A percentile compares a stretch with the other conserved stretches of the same genome.
These are phyloP conservation scores for Notodonta ziczac DNA, from an alignment of 2,888 invertebrate species.

Conservation along the genomic window DNA sequence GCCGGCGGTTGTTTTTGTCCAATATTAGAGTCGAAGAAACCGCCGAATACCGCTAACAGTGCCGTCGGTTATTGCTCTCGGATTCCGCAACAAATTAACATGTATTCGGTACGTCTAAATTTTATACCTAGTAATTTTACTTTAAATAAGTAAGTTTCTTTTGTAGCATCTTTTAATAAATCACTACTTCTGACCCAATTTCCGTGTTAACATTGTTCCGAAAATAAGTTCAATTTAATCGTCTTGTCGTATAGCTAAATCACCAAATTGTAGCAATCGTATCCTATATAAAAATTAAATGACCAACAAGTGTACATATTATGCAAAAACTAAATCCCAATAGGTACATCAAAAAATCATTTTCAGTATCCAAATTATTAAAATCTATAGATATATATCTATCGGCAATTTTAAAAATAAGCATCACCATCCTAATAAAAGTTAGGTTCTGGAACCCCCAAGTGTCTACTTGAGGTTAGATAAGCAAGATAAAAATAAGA, in stretches of 20 bases:
- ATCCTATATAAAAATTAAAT: no score
- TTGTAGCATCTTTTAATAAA: constrained; percentile 32
- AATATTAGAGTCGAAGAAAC: constrained; percentile 79
- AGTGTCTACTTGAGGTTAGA: no score
- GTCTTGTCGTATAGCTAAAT: background rate
- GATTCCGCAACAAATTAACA: constrained; percentile 85
- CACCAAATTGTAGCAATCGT: no score
- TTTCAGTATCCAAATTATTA: no score
- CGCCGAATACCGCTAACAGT: constrained; percentile 81
- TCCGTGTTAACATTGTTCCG: background rate
- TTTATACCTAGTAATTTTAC: constrained; percentile 76
- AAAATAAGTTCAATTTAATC: background rate
- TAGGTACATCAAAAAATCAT: no score
- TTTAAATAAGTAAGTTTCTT: constrained; percentile 64
- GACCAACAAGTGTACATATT: no score
- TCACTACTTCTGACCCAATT: constrained; percentile 1
- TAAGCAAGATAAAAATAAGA: background rate
- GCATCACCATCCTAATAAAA: no score
- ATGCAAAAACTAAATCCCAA: no score
- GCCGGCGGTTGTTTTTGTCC: constrained; percentile 71
- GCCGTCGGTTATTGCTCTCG: constrained; percentile 82
- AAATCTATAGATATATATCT: no score
- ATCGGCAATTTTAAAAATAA: no score
- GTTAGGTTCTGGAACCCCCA: no score
- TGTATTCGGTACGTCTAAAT: constrained; percentile 82